Conservation (phyloP, 1,140 invertebrate species). For the Microplitis demolitor region DNA sequence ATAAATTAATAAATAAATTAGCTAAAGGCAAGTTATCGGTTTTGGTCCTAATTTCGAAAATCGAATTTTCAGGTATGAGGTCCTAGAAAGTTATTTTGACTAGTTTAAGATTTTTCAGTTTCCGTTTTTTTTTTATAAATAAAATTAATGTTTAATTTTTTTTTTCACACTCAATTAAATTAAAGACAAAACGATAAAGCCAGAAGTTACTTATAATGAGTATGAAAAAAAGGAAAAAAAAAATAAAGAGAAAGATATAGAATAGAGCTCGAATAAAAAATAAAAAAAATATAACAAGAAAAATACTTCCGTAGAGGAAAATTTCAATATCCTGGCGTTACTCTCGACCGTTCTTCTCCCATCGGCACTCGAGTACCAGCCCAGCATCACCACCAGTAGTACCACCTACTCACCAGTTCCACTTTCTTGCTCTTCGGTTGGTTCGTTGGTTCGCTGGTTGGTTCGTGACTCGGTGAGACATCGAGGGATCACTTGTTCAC, state of each 20-base stretch:
- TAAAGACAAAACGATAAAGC: background rate
- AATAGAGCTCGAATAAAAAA: background rate
- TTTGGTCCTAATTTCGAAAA: too few species aligned
- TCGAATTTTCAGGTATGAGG: too few species aligned
- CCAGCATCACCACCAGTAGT: background rate
- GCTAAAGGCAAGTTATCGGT: too few species aligned
- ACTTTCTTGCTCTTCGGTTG: background rate
- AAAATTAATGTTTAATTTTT: background rate
- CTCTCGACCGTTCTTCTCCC: slow-evolving; percentile 15
- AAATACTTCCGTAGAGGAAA: slow-evolving; percentile 35
- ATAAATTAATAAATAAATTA: too few species aligned
- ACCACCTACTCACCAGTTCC: background rate
- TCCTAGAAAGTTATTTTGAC: too few species aligned
- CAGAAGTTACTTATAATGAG: background rate
- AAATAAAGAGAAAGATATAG: background rate
- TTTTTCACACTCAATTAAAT: background rate
- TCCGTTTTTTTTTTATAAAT: too few species aligned
- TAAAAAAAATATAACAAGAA: slow-evolving; percentile 31
- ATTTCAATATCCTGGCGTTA: slow-evolving; percentile 38
- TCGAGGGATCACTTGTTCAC: slow-evolving; percentile 28
- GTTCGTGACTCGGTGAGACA: slow-evolving; percentile 32
- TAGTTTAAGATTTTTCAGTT: too few species aligned
- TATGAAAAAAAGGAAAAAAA: background rate
- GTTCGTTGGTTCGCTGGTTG: too few species aligned
- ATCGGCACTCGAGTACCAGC: slow-evolving; percentile 17